Evolutionary conservation across 2,113 vertebrate species (phyloP).

Genomic region (Lagopus leucura): DNA sequence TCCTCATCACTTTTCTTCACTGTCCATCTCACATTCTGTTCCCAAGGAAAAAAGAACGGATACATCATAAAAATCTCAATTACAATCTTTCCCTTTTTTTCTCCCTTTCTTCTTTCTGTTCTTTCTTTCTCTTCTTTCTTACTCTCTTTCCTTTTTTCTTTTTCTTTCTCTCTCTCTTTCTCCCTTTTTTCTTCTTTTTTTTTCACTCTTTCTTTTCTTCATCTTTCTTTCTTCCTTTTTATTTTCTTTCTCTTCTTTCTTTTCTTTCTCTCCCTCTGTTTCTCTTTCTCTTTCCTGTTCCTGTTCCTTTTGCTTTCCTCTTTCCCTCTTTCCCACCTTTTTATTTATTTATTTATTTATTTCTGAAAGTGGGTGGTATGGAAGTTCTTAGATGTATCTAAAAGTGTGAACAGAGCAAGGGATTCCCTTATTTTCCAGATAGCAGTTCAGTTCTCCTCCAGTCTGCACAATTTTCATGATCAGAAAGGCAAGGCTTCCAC

Average conservation of each 20-base stretch:
- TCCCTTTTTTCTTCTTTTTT: background rate
- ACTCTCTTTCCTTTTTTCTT: accelerated
- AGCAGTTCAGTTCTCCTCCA: background rate
- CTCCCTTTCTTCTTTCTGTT: accelerated
- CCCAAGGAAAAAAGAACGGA: background rate
- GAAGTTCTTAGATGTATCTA: background rate
- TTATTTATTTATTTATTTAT: background rate
- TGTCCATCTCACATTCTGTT: background rate
- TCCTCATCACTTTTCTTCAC: background rate
- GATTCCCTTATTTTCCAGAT: background rate
- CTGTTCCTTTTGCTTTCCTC: background rate
- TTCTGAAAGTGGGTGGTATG: background rate
- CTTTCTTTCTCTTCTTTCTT: background rate
- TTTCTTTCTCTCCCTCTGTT: too few relatives aligned
- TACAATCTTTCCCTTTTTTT: too few relatives aligned
- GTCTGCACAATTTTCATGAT: background rate
- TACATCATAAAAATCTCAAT: background rate
- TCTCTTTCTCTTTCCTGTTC: background rate
- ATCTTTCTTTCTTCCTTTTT: background rate
- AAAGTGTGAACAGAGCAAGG: background rate
- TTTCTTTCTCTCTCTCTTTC: background rate
- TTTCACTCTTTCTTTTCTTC: background rate
- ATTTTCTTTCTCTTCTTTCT: background rate
- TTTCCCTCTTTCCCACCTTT: background rate
- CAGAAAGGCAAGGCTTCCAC: background rate